phyloP scores from a whole-genome alignment of 2,113 vertebrate species.

The Rhodinocichla rosea region DNA sequence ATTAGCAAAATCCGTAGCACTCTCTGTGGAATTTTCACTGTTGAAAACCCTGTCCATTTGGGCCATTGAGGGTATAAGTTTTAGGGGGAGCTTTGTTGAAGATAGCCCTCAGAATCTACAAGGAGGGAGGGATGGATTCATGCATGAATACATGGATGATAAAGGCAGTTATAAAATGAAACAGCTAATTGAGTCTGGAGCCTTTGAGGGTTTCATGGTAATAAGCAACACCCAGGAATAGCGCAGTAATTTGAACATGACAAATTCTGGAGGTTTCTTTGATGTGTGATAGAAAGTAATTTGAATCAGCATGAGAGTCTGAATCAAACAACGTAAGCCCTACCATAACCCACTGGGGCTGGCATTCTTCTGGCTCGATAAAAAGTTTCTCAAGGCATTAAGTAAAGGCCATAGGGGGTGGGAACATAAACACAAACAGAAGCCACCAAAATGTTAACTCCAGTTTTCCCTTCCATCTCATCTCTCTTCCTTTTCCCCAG shows the following conservation, averaged over 20 bases:
- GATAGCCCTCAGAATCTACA: not conserved
- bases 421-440: conserved; percentile 6
- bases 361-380: not conserved
- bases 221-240: conserved; percentile 28
- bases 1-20: not conserved
- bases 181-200: conserved; percentile 14
- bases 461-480: not conserved
- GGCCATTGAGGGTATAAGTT: not conserved
- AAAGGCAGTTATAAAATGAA: conserved; percentile 23
- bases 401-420: not conserved
- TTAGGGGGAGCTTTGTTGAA: not conserved
- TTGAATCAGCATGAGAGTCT: conserved; percentile 35
- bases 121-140: not conserved
- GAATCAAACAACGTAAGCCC: not conserved
- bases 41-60: not conserved
- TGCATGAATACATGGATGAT: not conserved
- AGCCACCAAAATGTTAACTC: not conserved
- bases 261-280: conserved; percentile 26
- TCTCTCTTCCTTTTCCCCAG: not conserved
- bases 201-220: not conserved
- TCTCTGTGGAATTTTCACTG: not conserved
- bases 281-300: conserved; percentile 47
- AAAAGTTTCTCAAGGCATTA: conserved; percentile 23
- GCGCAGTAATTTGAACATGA: not conserved
- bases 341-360: not conserved